Evolutionary conservation across 2,113 vertebrate species (phyloP), one percentile per base, ranked within the genome.

Genomic region (Rhinolophus ferrumequinum): DNA sequence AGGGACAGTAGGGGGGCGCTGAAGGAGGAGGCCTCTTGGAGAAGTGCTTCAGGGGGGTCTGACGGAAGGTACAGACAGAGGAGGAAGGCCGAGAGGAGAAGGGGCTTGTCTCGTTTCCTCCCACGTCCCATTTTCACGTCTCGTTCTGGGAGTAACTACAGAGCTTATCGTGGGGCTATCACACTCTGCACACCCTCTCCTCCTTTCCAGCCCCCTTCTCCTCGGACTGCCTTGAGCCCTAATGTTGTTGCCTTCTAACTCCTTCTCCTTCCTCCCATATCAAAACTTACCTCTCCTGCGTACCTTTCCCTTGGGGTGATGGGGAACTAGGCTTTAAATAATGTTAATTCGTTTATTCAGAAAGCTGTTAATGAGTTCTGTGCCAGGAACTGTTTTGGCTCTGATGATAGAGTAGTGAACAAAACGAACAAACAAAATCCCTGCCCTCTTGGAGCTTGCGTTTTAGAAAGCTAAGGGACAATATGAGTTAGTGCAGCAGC

Each of bases 1-100:
- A 14, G 30, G 19, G 72, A 2, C 10, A 6, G 4, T 0, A 64
- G 22, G 21, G 60, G 38, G 6, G 24, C 30, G 3, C 3, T 26
- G 24, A 38, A 47, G 80, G 72, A 72, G 77, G 38, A 66, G 24
- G 22, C 56, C 1, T 0, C 50, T 24, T 30, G 66, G n/a, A 10
- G 35, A 56, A 75, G 47, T 8, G 21, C 15, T 52, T 69, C 19
- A 11, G 54, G 33, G 44, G 21, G 21, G 26, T 28, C 86, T 9
- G 41, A 12, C 6, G 1, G 30, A 56, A 87, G 60, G 21, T 22
- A 38, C 56, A 58, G 35, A 8, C 5, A 6, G 77, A 54, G 47
- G 28, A 70, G 52, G 41, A 14, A 19, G 35, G 56, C 54, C 30
- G 73, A 22, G 3, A 54, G 44, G 38, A 52, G 54, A 52, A 90